Base-by-base conservation (phyloP, 2,113 vertebrate genomes). In the Callopanchax toddi region DNA sequence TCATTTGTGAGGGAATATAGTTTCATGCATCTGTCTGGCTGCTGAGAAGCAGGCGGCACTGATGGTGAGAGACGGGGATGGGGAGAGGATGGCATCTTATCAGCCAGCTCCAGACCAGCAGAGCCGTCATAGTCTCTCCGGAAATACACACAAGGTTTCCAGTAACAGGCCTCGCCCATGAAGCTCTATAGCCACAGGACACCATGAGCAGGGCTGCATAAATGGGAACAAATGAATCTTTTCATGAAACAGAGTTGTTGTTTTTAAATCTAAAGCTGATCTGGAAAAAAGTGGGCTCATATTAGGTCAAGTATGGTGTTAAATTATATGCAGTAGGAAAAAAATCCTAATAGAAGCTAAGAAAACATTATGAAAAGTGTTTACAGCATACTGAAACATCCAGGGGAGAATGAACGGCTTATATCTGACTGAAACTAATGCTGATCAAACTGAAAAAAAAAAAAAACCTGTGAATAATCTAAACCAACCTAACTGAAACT, bases 41-140 rank as follows among this genome's bases (percentile, higher is more conserved):
- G 89, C 91, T 93, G 69, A 91, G 89, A 83, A 88, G 89, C 84
- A 86, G 85, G 86, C 49, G 18, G 49, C 17, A 89, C 91, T 90
- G n/a, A n/a, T n/a, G n/a, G 85, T 76, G 85, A 92, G 83, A 54
- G 76, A 90, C 81, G 40, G 75, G 81, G 76, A 91, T 56, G 71
- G 79, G 90, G 92, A 93, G 93, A 93, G 92, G 89, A 90, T 87
- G 89, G 90, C 94, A 94, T 94, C 95, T 98, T 98, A 98, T 97
- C 96, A 93, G 94, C 84, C 53, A 78, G 89, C 91, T 90, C 86
- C 96, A 98, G 95, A 92, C 91, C 90, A 87, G 87, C 89, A 90
- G 91, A 91, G 91, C 78, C 74, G 90, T 93, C 93, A 90, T 93
- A 94, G 91, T 90, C 90, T 86, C 85, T 91, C 81, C 92, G 92